These are phyloP conservation scores for Lophochroa leadbeateri DNA, from an alignment of 2,113 vertebrate genomes.

Conservation along the genomic window DNA sequence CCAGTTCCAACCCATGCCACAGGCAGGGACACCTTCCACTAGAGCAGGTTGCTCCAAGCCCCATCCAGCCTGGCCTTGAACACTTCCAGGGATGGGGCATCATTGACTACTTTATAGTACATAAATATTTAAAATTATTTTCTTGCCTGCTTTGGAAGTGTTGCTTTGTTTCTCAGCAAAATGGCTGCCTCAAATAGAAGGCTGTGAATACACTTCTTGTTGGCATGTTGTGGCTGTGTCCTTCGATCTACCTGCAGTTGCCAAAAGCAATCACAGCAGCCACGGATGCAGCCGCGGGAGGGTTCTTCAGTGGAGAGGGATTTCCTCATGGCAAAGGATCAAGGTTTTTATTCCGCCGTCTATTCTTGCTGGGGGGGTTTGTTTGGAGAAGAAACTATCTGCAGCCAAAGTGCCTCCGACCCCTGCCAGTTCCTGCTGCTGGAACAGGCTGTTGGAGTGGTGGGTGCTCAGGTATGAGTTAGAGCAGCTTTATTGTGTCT, in stretches of 20 bases:
- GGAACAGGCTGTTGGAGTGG: background rate
- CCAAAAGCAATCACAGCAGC: background rate
- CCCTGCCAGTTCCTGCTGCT: conserved; percentile 12
- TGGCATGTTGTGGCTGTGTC: background rate
- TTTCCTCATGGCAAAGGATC: conserved; percentile 5
- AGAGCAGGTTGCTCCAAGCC: background rate
- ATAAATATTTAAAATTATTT: background rate
- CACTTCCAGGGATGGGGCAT: background rate
- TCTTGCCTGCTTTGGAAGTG: background rate
- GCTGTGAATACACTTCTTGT: background rate
- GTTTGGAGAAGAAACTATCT: background rate
- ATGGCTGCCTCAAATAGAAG: background rate
- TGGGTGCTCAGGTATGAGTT: background rate
- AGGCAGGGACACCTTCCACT: background rate
- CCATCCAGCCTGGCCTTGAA: background rate
- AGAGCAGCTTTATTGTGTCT: background rate
- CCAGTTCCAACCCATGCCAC: background rate
- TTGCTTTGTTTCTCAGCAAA: background rate
- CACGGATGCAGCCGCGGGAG: background rate
- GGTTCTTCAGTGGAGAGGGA: background rate
- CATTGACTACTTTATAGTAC: background rate
- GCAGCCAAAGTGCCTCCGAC: accelerated
- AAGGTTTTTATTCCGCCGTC: background rate
- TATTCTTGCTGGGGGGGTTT: background rate
- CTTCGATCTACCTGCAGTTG: background rate